Conservation (phyloP, 2,113 vertebrate species). For the Muntiacus muntjak region DNA sequence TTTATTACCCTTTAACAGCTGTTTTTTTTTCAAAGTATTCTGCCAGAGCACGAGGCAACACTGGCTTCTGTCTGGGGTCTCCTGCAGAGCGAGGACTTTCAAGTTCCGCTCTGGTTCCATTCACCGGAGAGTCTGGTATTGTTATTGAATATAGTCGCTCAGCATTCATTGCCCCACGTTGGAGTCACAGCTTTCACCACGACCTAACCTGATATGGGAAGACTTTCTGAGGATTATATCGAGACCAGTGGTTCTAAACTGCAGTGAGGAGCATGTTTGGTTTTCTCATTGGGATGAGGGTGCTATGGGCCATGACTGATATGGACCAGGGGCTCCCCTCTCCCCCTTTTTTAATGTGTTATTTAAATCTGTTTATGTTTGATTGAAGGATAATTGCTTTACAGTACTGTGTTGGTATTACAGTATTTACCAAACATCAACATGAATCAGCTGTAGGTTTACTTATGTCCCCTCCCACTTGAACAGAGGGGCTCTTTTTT, state of each 20-base stretch:
- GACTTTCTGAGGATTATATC: background rate
- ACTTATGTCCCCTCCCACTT: background rate
- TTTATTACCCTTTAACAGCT: background rate
- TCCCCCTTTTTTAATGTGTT: background rate
- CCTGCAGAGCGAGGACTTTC: background rate
- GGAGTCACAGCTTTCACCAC: background rate
- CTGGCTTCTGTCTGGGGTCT: background rate
- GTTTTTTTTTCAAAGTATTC: background rate
- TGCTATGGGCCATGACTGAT: no score
- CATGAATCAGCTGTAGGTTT: background rate
- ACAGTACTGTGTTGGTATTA: background rate
- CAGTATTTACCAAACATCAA: background rate
- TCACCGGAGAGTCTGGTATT: background rate
- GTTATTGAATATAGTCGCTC: background rate
- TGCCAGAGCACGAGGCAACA: accelerated
- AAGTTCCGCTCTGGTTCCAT: background rate
- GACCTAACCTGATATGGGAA: background rate
- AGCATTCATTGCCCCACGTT: background rate
- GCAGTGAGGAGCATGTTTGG: background rate
- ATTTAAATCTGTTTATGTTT: background rate
- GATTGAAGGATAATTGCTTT: background rate
- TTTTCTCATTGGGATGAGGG: no score
- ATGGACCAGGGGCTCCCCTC: no score
- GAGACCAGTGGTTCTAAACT: background rate
- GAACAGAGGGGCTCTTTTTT: background rate